Evolutionary conservation across 30 jellyfish, hydroid and myxozoan genomes (phyloP).

Genomic region (Turritopsis rubra): DNA sequence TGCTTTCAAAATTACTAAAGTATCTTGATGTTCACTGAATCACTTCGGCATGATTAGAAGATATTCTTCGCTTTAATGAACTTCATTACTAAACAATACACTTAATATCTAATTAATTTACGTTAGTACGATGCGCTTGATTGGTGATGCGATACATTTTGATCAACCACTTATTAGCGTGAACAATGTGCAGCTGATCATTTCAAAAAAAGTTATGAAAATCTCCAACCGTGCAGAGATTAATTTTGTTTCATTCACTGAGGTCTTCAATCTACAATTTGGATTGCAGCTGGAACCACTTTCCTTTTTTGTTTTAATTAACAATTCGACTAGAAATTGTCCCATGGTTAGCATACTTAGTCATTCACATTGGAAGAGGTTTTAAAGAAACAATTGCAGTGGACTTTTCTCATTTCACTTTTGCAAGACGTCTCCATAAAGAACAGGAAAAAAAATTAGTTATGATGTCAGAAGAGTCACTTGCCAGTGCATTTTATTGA

Average conservation of each 20-base stretch:
- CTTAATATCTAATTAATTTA: background rate
- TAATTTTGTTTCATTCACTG: background rate
- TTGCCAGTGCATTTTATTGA: no score
- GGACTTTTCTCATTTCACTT: no score
- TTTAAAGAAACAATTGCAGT: no score
- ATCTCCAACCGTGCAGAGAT: background rate
- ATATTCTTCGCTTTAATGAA: background rate
- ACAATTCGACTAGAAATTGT: no score
- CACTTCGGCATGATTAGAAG: background rate
- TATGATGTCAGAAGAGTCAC: no score
- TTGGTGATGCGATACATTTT: conserved; percentile 3
- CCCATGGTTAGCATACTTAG: no score
- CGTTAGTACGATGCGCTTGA: background rate
- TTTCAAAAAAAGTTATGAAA: no score
- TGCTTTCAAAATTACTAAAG: conserved; percentile 3
- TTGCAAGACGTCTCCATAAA: no score
- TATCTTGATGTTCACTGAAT: background rate
- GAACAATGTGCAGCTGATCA: background rate
- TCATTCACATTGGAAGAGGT: no score
- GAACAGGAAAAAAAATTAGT: no score
- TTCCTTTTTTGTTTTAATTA: no score
- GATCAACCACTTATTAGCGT: background rate
- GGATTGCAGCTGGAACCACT: background rate
- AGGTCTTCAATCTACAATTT: background rate
- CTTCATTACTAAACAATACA: background rate